These are phyloP conservation scores for Drosophila tropicalis DNA, from an alignment of 1,140 invertebrate species.

Conservation along the genomic window DNA sequence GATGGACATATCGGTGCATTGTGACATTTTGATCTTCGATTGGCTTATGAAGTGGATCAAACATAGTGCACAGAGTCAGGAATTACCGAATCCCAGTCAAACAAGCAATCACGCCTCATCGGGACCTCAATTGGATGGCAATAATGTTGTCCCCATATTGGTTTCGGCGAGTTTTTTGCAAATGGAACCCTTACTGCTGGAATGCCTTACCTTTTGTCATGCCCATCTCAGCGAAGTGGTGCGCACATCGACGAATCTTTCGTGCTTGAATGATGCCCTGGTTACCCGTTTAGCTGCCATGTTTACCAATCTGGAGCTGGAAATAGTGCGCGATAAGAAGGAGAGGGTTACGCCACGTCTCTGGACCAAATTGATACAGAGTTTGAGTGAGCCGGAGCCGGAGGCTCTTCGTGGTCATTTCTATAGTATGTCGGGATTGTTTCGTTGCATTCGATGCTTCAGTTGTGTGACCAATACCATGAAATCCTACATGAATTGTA, in stretches of 20 bases:
- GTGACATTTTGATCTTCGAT: constrained; percentile 96
- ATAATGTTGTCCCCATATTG: constrained; percentile 94
- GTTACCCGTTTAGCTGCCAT: constrained; percentile 88
- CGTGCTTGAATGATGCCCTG: constrained; percentile 91
- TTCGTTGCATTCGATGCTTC: constrained; percentile 86
- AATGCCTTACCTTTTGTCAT: constrained; percentile 92
- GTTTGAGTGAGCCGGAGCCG: constrained; percentile 88
- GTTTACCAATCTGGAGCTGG: constrained; percentile 91
- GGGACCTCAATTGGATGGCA: constrained; percentile 90
- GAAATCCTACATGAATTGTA: constrained; percentile 87
- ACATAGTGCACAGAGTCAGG: constrained; percentile 85
- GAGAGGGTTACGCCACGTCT: constrained; percentile 93
- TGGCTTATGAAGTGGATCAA: constrained; percentile 98
- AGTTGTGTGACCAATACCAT: constrained; percentile 86
- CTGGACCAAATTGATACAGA: constrained; percentile 92
- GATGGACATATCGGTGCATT: constrained; percentile 98
- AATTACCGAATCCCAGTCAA: constrained; percentile 60
- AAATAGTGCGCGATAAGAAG: constrained; percentile 90
- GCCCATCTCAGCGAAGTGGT: constrained; percentile 92
- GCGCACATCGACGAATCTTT: constrained; percentile 90
- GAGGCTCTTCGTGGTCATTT: constrained; percentile 91
- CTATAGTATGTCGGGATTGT: constrained; percentile 89
- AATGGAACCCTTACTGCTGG: constrained; percentile 94
- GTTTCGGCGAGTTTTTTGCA: constrained; percentile 96
- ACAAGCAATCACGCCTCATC: constrained; percentile 1